Base-by-base conservation (phyloP, 2,797 vertebrate species). In the Pteropus rufus region DNA sequence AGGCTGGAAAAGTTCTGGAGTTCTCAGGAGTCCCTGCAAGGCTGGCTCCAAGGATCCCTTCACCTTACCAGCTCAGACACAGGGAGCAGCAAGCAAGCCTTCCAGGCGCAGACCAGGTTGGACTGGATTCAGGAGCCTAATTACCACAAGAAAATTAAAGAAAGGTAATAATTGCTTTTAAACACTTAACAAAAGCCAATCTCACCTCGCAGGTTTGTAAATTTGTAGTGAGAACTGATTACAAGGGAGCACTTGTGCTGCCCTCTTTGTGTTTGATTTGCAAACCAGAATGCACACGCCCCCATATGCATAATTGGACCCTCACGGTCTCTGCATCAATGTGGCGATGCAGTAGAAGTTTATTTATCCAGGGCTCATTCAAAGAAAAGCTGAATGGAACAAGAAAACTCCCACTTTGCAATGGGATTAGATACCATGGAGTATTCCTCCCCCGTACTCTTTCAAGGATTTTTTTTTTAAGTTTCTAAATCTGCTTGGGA, bases 401-500 rank as follows among this genome's bases (percentile, higher is more conserved):
- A 94, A 98, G 97, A 98, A 99, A 98, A 98, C 98, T 98, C 98
- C 98, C 98, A 98, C 98, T 99, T 98, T 95, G 98, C 95, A 88
- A 98, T 58, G 69, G 98, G 98, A 99, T 99, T 99, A 99, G 98
- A 98, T 98, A 97, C 98, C 97, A 97, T 96, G 97, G 98, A 98
- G 98, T 98, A 98, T 98, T 98, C 97, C 97, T 97, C 97, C 98
- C 97, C 96, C 64, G 21, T 98, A 97, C 96, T 97, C 98, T 98
- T 98, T 98, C 98, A 98, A 98, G 97, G 97, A 95, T 97, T 98
- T 97, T 95, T 89, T 76, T 69, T 76, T 97, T 96, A 79, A 98
- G 98, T 98, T 98, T 98, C 98, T 98, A 98, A 99, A 98, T 98
- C 98, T 99, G 98, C 98, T 99, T 98, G 98, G 98, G 97, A 98